Conservation (phyloP, 2,888 invertebrate species). For the Gortyna flavago region DNA sequence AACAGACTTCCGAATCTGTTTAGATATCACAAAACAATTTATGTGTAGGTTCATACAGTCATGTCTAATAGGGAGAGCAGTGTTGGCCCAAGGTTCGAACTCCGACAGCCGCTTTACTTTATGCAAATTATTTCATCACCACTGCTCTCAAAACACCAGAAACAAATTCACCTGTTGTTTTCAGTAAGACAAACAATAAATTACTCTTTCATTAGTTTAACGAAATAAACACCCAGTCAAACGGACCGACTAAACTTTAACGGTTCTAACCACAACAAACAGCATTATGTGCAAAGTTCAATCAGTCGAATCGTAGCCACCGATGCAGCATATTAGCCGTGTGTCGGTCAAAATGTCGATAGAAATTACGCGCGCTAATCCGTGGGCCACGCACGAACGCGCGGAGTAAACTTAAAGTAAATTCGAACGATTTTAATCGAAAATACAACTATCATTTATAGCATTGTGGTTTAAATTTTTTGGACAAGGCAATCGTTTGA, state of each 20-base stretch:
- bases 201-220: not conserved
- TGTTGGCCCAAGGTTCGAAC: not conserved
- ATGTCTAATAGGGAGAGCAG: not conserved
- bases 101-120: not conserved
- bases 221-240: not conserved
- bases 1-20: not conserved
- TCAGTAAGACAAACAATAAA: not conserved
- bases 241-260: not conserved
- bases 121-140: not conserved
- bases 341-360: conserved; percentile 19
- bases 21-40: not conserved
- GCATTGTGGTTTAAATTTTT: not conserved
- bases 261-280: not conserved
- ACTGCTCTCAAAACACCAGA: not conserved
- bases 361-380: conserved; percentile 12
- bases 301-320: not conserved
- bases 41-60: not conserved
- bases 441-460: not conserved
- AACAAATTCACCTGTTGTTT: not conserved
- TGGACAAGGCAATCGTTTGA: not conserved
- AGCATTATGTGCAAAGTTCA: conserved; percentile 22
- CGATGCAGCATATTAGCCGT: conserved; percentile 13
- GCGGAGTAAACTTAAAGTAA: not conserved
- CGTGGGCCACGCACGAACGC: not conserved
- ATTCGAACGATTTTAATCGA: not conserved